phyloP scores from a whole-genome alignment of 2,797 vertebrate species.

The Macroramphosus scolopax region DNA sequence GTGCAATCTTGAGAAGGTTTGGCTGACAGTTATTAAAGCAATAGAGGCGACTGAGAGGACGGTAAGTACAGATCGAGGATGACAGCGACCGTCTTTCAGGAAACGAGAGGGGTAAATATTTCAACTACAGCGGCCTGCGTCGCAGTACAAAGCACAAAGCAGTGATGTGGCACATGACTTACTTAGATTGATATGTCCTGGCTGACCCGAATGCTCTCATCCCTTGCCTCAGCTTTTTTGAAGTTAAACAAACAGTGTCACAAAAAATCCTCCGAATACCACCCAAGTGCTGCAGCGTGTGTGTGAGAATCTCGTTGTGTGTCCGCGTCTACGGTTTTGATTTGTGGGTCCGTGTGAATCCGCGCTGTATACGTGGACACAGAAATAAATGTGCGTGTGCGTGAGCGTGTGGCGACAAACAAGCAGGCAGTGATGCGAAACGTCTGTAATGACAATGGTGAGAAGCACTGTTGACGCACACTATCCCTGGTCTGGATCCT shows the following conservation, averaged over 20 bases:
- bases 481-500: slow-evolving; percentile 59
- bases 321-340: slow-evolving; percentile 51
- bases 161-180: slow-evolving; percentile 60
- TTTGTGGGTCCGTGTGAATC: slow-evolving; percentile 35
- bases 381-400: background rate
- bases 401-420: background rate
- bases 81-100: slow-evolving; percentile 36
- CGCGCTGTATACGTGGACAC: slow-evolving; percentile 35
- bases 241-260: slow-evolving; percentile 72
- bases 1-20: slow-evolving; percentile 48
- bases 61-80: slow-evolving; percentile 31
- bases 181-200: slow-evolving; percentile 63
- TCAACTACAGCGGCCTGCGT: slow-evolving; percentile 48
- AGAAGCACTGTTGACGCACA: slow-evolving; percentile 69
- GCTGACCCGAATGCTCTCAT: slow-evolving; percentile 65
- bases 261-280: slow-evolving; percentile 66
- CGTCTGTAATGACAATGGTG: slow-evolving; percentile 63
- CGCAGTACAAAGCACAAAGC: slow-evolving; percentile 27
- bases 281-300: slow-evolving; percentile 64
- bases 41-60: slow-evolving; percentile 35
- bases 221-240: slow-evolving; percentile 62
- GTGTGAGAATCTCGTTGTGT: slow-evolving; percentile 50
- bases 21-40: slow-evolving; percentile 45
- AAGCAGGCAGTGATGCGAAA: slow-evolving; percentile 34
- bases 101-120: slow-evolving; percentile 45